Percentiles rank a stretch among this genome's conserved stretches.
Conservation (phyloP, 2,888 invertebrate genomes). For the Xestia xanthographa region DNA sequence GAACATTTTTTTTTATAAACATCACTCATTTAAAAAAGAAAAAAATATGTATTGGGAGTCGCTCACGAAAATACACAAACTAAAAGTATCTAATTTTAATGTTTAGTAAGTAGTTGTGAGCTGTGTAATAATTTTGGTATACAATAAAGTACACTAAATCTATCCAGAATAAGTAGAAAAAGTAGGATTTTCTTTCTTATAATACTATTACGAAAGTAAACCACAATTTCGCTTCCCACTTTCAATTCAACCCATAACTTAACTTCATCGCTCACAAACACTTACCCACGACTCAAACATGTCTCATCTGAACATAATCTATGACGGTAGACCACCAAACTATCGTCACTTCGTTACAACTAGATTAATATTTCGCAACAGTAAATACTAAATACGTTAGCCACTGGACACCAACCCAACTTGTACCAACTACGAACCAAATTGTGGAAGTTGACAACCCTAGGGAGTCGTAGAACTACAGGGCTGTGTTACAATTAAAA, state of each 20-base stretch:
- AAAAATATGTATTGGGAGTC: not conserved
- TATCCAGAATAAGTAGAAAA: no score
- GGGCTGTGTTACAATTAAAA: constrained; percentile 70
- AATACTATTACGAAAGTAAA: not conserved
- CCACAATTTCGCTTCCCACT: not conserved
- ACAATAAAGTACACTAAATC: not conserved
- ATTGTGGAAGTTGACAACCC: constrained; percentile 88
- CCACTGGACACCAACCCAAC: constrained; percentile 83
- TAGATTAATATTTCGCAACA: constrained; percentile 89
- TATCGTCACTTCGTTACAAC: constrained; percentile 85
- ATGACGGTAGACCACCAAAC: constrained; percentile 77
- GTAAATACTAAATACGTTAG: constrained; percentile 90
- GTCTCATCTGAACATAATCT: constrained; percentile 74
- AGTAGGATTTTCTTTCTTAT: not conserved
- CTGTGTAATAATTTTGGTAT: not conserved
- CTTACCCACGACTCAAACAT: constrained; percentile 6
- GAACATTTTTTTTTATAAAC: not conserved
- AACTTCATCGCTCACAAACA: not conserved
- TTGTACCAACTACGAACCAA: constrained; percentile 78
- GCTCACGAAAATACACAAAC: not conserved
- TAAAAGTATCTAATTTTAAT: not conserved
- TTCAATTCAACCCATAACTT: not conserved
- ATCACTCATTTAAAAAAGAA: not conserved
- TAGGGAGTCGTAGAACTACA: constrained; percentile 74
- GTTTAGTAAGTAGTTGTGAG: not conserved